Percentiles rank a stretch among this genome's conserved stretches.
Conservation (phyloP, 2,888 invertebrate genomes). For the Biston betularia region DNA sequence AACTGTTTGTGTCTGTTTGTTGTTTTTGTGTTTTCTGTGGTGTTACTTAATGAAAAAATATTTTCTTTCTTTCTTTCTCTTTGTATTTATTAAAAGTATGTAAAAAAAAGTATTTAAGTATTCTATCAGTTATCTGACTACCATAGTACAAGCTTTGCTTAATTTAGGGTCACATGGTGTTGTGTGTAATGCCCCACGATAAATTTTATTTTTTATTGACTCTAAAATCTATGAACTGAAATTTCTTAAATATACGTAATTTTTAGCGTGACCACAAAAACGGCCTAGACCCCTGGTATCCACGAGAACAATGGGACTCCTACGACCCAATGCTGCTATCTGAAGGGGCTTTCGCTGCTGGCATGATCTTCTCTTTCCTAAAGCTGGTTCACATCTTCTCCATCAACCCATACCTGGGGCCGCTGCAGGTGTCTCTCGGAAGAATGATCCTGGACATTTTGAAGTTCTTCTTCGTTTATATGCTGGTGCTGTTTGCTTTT, state of each 20-base stretch:
- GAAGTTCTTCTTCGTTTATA: conserved; percentile 98
- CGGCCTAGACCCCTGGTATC: conserved; percentile 93
- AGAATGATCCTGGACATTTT: conserved; percentile 97
- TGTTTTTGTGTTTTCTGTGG: too few species aligned
- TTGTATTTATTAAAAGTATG: too few species aligned
- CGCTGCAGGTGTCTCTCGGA: conserved; percentile 96
- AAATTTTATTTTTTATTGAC: too few species aligned
- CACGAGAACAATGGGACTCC: conserved; percentile 96
- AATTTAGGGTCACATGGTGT: too few species aligned
- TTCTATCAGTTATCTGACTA: too few species aligned
- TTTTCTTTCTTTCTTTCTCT: too few species aligned
- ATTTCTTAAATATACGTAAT: background rate
- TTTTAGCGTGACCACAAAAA: conserved; percentile 89
- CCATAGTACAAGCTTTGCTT: too few species aligned
- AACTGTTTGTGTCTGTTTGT: too few species aligned
- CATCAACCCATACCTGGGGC: conserved; percentile 98
- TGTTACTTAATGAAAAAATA: too few species aligned
- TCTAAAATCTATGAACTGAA: too few species aligned
- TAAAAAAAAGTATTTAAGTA: too few species aligned
- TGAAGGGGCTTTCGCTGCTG: conserved; percentile 97
- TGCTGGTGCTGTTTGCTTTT: conserved; percentile 96
- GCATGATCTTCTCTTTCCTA: conserved; percentile 98
- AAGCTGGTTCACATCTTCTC: conserved; percentile 99
- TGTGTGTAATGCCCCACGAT: too few species aligned
- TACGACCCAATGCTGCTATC: conserved; percentile 98